Evolutionary conservation across 2,797 vertebrate genomes (phyloP), one percentile per base, ranked within the genome.

Genomic region (Gymnoscopelus braueri): DNA sequence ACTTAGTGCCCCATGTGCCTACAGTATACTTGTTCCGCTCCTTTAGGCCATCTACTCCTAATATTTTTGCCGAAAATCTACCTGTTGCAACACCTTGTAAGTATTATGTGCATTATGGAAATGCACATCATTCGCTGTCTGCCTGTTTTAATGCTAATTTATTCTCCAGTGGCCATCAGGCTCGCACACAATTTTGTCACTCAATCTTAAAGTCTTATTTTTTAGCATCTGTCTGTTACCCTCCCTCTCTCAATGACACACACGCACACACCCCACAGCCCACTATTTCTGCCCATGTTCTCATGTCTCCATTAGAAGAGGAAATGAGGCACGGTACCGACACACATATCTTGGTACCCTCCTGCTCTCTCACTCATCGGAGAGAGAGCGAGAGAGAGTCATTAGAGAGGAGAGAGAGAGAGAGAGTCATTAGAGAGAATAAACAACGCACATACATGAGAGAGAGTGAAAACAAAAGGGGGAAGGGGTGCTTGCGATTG

Each of bases 261-360:
- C 52, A 54, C 52, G 5, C 52, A 23, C 52, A 15, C 52, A 23
- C 52, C 61, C 77, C 71, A 39, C 65, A 67, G 68, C 72, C 63
- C 71, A 15, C 67, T 63, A 15, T 65, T 63, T 70, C 80, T 77
- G 57, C 78, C 80, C 70, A 48, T 56, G 70, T 65, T 79, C 69
- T 69, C 74, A 23, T 73, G 56, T 63, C 65, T 73, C 82, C 83
- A 88, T 91, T 87, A 90, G 74, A 60, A 63, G 67, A 84, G 80
- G 81, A 91, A 91, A 90, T 90, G 86, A 91, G 84, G 83, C 78
- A 69, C 85, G 66, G 61, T 72, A 63, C 62, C 0, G 60, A 77
- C 84, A 84, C 82, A 81, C 83, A 84, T 85, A 79, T 85, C 76
- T 77, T 49, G 72, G 79, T 81, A 80, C 79, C 79, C 80, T 77